Base-by-base conservation (phyloP, 2,888 invertebrate species). In the Oscheius sp. region DNA sequence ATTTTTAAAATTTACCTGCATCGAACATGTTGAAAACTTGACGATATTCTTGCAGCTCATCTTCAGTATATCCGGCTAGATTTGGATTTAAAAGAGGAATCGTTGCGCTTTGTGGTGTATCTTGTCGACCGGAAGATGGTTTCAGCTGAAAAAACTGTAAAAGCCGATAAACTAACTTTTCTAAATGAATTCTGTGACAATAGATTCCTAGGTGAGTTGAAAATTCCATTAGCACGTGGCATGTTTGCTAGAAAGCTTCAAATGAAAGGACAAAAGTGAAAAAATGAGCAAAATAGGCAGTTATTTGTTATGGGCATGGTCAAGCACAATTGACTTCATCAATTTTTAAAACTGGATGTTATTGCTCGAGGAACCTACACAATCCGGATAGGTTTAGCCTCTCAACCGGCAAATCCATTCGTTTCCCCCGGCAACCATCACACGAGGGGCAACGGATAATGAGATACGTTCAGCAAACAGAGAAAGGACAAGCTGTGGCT, bases 21-120 rank as follows among this genome's bases (percentile, higher is more conserved):
- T 84, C 84, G 66, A 84, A 84, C 81, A 84, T 82, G 67, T 84
- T 82, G 74, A 84, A 84, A 47, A 84, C 82, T 63, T 82, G 82
- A 36, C 83, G 74, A 70, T 82, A 84, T 73, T 84, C 84, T 32
- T 61, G 61, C 22, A 84, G 76, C 59, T 84, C 84, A 51, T 82
- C 84, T 36, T 80, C 74, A 8, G 82, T 74, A 70, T 84, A 84
- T 6, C 50, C 50, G 2, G 24, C 22, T 12, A 64, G 41, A 24
- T 20, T 28, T 14, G 24, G 38, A 12, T 17, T 38, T 1, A 64
- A 41, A 5, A 64, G 64, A 17, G 64, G 50, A 41, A 17, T 17
- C 17, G 22, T n/a, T 5, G 44, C n/a, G 30, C 59, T 59, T 28
- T 20, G 26, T 20, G 59, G 30, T 2, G n/a, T 30, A 26, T 59